Conservation (phyloP, 2,113 vertebrate genomes). For the Pavo muticus region DNA sequence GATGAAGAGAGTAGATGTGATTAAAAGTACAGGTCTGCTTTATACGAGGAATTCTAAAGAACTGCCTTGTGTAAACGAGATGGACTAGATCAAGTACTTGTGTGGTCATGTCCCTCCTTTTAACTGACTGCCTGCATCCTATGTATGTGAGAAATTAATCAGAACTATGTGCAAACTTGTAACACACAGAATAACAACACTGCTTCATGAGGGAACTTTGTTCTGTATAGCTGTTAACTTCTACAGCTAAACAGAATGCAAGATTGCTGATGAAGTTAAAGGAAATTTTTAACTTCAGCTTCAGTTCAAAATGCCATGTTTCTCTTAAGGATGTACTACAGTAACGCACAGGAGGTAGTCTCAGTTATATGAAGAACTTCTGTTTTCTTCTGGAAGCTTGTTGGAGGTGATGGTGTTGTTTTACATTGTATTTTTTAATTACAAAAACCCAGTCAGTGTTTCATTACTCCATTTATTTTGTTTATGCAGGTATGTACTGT, state of each 20-base stretch:
- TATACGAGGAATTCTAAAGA: neutral
- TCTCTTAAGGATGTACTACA: neutral
- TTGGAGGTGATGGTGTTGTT: neutral
- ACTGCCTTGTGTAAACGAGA: neutral
- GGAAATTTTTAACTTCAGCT: neutral
- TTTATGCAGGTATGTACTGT: neutral
- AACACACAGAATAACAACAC: neutral
- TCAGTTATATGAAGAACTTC: fast-evolving
- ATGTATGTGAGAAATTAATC: neutral
- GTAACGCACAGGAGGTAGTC: neutral
- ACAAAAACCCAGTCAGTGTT: neutral
- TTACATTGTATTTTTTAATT: neutral
- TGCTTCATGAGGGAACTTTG: neutral
- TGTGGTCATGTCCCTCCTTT: neutral
- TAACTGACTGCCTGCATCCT: neutral
- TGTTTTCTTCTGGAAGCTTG: neutral
- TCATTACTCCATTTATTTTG: neutral
- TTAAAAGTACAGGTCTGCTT: constrained; percentile 7
- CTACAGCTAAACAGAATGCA: neutral
- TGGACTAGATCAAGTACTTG: neutral
- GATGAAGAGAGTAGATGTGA: constrained; percentile 22
- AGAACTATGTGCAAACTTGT: neutral
- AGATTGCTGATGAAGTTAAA: neutral
- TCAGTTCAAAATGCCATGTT: neutral
- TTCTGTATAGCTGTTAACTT: neutral